phyloP scores from a whole-genome alignment of 2,113 vertebrate species.

The Colistium nudipinnis region DNA sequence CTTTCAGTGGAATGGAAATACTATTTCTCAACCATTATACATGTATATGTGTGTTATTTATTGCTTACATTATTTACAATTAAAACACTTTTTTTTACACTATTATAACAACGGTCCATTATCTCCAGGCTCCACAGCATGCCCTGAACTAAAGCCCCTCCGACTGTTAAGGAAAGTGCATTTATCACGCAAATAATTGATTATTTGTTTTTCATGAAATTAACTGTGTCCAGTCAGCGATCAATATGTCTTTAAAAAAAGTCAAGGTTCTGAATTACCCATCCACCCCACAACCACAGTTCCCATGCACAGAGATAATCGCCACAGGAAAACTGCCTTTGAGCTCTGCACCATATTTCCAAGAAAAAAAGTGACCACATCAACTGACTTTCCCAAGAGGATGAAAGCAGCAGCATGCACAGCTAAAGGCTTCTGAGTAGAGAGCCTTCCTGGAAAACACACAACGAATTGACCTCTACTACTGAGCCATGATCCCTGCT shows the following conservation, averaged over 20 bases:
- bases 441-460: conserved; percentile 72
- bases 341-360: conserved; percentile 38
- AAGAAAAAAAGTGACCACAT: conserved; percentile 54
- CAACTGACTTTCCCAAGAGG: conserved; percentile 24
- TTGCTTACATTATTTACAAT: neutral
- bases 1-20: neutral
- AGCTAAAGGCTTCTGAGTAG: conserved; percentile 70
- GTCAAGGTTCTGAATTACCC: conserved; percentile 20
- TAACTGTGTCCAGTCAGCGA: neutral
- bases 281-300: neutral
- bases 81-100: neutral
- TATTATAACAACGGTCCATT: neutral
- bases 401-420: conserved; percentile 57
- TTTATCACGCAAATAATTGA: neutral
- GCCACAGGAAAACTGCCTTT: conserved; percentile 45
- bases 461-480: conserved; percentile 60
- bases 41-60: neutral
- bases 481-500: conserved; percentile 49
- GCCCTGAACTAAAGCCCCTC: neutral
- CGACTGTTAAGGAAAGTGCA: neutral
- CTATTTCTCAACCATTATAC: neutral
- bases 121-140: neutral
- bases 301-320: conserved; percentile 40
- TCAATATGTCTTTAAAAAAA: conserved; percentile 13
- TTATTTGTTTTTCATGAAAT: conserved; percentile 20